A percentile compares a stretch with the other conserved stretches of the same genome.
Evolutionary conservation across 2,797 vertebrate species (phyloP).

Genomic region (Pseudochaenichthys georgianus): DNA sequence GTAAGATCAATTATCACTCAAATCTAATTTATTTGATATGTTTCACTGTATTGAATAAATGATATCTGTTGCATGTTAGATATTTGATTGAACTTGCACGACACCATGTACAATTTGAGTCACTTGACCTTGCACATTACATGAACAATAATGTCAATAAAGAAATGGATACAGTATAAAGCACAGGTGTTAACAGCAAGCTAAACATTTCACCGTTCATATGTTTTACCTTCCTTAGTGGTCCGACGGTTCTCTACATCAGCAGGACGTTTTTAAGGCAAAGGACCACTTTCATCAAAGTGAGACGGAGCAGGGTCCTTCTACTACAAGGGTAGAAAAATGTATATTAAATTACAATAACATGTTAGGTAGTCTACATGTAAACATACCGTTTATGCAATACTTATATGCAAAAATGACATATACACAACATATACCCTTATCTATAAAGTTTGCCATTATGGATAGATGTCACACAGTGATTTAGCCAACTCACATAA

Average conservation of each 20-base stretch:
- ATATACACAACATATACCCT: too few species aligned
- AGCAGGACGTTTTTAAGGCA: too few species aligned
- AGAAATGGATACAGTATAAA: background rate
- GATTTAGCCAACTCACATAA: too few species aligned
- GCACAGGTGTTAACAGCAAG: background rate
- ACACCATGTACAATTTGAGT: background rate
- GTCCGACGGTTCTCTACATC: background rate
- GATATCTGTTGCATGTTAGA: constrained; percentile 9
- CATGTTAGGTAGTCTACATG: too few species aligned
- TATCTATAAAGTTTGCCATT: too few species aligned
- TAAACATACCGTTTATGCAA: too few species aligned
- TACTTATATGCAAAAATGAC: too few species aligned
- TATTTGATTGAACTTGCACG: background rate
- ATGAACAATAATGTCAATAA: background rate
- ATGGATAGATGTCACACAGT: too few species aligned
- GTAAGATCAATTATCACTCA: constrained; percentile 47
- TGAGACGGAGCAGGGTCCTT: too few species aligned
- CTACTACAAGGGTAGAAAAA: too few species aligned
- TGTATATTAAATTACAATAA: too few species aligned
- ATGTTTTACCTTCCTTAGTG: background rate
- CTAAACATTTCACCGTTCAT: background rate
- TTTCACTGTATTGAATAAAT: constrained; percentile 33
- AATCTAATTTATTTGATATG: constrained; percentile 23
- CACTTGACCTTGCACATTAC: constrained; percentile 17
- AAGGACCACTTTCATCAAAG: too few species aligned